phyloP scores from a whole-genome alignment of 2,888 invertebrate species.

The Leucophenga maculata region DNA sequence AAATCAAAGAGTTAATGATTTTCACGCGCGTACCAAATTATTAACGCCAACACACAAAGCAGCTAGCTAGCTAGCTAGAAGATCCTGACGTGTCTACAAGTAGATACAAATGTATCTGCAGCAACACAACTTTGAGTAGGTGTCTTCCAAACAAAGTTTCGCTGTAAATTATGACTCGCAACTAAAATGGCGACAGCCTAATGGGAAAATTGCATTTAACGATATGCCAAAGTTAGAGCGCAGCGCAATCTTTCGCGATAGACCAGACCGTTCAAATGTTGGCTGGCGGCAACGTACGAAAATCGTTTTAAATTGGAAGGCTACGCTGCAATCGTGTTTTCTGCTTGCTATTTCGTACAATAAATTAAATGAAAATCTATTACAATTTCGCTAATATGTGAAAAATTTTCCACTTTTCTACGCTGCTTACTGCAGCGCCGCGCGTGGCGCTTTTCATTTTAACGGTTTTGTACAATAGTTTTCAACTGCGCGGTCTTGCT shows the following conservation, averaged over 20 bases:
- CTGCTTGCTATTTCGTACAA: neutral
- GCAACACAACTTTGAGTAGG: slow-evolving; percentile 2
- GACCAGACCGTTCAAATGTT: neutral
- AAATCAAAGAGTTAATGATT: slow-evolving; percentile 10
- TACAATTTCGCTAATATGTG: slow-evolving; percentile 25
- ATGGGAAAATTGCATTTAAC: slow-evolving; percentile 48
- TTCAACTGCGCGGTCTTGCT: slow-evolving; percentile 1
- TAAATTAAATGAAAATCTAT: slow-evolving; percentile 24
- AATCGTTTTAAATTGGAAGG: slow-evolving; percentile 14
- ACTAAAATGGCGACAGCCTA: slow-evolving; percentile 46
- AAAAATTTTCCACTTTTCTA: slow-evolving; percentile 10
- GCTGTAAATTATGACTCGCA: slow-evolving; percentile 27
- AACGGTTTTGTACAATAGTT: neutral
- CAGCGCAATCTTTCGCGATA: neutral
- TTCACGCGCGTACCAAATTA: slow-evolving; percentile 18
- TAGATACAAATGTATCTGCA: neutral
- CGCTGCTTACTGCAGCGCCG: neutral
- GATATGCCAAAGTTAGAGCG: slow-evolving; percentile 18
- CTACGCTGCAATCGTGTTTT: neutral
- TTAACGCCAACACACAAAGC: slow-evolving; percentile 24
- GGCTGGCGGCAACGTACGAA: slow-evolving; percentile 1
- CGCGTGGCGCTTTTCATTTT: slow-evolving; percentile 15
- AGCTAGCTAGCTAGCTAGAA: neutral
- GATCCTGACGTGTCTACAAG: neutral
- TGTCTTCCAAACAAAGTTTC: slow-evolving; percentile 1